Evolutionary conservation across 2,888 invertebrate genomes (phyloP), one percentile per base, ranked within the genome.

Genomic region (Physocephala rufipes): DNA sequence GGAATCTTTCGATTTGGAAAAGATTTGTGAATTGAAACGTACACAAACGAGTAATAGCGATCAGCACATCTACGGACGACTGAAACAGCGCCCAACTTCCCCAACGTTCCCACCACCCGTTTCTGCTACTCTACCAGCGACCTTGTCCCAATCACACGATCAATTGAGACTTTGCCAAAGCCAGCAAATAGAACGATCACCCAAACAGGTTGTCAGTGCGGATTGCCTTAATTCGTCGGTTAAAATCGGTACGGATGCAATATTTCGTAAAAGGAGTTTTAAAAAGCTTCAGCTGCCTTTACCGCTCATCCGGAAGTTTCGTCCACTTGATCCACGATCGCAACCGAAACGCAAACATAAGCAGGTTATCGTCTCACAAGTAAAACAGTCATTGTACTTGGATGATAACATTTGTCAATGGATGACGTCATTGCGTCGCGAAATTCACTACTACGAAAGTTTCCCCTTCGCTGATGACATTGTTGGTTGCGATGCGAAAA

Each of bases 21-120:
- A 79, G 45, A 85, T 86, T 61, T 84, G 82, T 73, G 81, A 85
- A 71, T 75, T 84, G 19, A 86, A 85, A 74, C 79, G 79, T 55
- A 65, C 72, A 53, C 80, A 80, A 74, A 78, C 79, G 67, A 84
- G 84, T 67, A 78, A 78, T 67, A 84, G 83, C 71, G 84, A 85
- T 64, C 83, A 84, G 75, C 84, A 84, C 71, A 83, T 85, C 53
- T 86, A 85, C 70, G 85, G 86, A 0, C 76, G 84, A 58, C 62
- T 77, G 76, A 76, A 78, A 53, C 72, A 59, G 45, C 67, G 71
- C 72, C 73, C 77, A 71, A 68, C 59, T 12, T n/a, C n/a, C n/a
- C n/a, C n/a, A n/a, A n/a, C n/a, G 55, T 62, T 2, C 30, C 59
- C 21, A 49, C 36, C 36, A 28, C 26, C 67, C 47, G 24, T 16